Conservation (phyloP, 2,113 vertebrate genomes). For the Dolichallabes microphthalmus region DNA sequence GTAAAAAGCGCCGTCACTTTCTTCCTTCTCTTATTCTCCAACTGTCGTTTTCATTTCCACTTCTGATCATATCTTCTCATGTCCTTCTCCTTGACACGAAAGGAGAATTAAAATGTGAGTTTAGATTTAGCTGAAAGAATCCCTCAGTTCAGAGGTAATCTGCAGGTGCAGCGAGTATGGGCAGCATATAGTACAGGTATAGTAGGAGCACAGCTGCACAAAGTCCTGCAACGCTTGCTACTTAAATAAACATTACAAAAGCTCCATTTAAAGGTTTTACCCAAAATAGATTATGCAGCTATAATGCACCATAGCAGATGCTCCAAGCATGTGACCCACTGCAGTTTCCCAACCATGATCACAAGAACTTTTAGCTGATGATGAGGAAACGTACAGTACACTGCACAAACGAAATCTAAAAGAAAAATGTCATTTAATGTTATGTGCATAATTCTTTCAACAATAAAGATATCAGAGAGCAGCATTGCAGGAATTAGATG, state of each 20-base stretch:
- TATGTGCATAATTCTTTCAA: neutral
- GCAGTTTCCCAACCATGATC: constrained; percentile 16
- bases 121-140: constrained; percentile 32
- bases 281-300: constrained; percentile 38
- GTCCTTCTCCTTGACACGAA: neutral
- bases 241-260: constrained; percentile 45
- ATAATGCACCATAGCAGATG: constrained; percentile 40
- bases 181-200: constrained; percentile 19
- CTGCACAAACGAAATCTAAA: neutral
- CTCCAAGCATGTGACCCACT: constrained; percentile 37
- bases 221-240: constrained; percentile 27
- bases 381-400: neutral
- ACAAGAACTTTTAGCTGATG: constrained; percentile 13
- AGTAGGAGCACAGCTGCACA: constrained; percentile 11
- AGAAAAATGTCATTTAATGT: neutral
- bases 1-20: constrained; percentile 30
- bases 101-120: constrained; percentile 27
- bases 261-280: constrained; percentile 37
- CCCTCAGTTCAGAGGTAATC: constrained; percentile 20
- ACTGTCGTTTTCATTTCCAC: constrained; percentile 22
- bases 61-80: constrained; percentile 2
- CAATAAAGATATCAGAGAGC: neutral
- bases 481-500: neutral
- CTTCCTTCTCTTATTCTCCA: constrained; percentile 1
- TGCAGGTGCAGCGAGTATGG: constrained; percentile 28